Conservation (phyloP, 2,888 invertebrate species). For the Caradrina kadenii region DNA sequence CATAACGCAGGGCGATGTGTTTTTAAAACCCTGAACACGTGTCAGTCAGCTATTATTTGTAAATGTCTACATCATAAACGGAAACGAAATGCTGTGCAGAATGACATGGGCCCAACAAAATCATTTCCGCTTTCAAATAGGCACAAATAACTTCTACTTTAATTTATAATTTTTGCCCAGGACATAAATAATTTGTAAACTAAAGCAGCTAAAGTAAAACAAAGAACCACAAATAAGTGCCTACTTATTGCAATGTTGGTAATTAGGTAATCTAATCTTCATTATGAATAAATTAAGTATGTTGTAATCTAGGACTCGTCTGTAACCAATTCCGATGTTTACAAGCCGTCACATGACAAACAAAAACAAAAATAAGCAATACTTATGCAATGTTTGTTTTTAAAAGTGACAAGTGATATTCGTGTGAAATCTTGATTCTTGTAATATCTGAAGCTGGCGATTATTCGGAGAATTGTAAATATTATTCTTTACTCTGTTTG, state of each 20-base stretch:
- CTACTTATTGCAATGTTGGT: background rate
- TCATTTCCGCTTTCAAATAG: constrained; percentile 44
- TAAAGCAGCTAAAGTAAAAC: background rate
- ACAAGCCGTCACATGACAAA: background rate
- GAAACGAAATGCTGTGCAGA: constrained; percentile 50
- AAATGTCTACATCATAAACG: constrained; percentile 50
- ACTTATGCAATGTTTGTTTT: constrained; percentile 24
- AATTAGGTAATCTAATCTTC: constrained; percentile 17
- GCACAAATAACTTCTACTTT: background rate
- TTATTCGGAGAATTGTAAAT: constrained; percentile 42
- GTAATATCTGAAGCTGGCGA: constrained; percentile 3
- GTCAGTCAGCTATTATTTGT: constrained; percentile 54
- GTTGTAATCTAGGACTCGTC: constrained; percentile 6
- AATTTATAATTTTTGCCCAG: no score
- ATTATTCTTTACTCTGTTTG: constrained; percentile 29
- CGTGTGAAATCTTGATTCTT: constrained; percentile 6
- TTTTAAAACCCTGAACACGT: constrained; percentile 55
- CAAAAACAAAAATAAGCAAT: background rate
- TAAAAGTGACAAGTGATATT: constrained; percentile 3
- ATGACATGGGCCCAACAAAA: constrained; percentile 27
- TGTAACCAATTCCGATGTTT: constrained; percentile 3
- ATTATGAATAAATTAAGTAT: constrained; percentile 9
- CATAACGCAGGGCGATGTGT: constrained; percentile 5
- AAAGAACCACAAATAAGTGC: background rate
- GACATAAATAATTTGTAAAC: background rate